phyloP scores from a whole-genome alignment of 2,888 invertebrate genomes.

The Drosophila affinis region DNA sequence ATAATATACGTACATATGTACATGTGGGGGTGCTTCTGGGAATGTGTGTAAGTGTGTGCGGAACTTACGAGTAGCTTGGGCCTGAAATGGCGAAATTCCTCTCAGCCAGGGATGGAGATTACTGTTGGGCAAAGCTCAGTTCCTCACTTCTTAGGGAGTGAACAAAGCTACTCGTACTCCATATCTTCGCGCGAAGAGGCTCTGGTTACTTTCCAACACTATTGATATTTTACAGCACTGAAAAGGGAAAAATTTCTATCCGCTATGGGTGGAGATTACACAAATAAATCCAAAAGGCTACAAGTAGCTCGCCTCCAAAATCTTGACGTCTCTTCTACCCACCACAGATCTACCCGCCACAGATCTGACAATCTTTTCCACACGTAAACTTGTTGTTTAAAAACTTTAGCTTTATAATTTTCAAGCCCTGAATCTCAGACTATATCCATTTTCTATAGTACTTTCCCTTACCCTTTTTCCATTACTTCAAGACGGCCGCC shows the following conservation, averaged over 20 bases:
- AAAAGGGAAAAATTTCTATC: too few relatives aligned
- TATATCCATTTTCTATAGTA: slow-evolving; percentile 7
- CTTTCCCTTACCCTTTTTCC: slow-evolving; percentile 7
- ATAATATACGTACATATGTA: neutral
- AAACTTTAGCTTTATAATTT: slow-evolving; percentile 1
- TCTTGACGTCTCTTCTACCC: neutral
- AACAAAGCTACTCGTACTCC: too few relatives aligned
- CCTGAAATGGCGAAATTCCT: slow-evolving; percentile 1
- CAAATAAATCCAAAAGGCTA: too few relatives aligned
- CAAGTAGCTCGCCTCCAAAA: too few relatives aligned
- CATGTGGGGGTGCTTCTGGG: slow-evolving; percentile 32
- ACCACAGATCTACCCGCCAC: too few relatives aligned
- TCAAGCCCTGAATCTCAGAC: slow-evolving; percentile 8
- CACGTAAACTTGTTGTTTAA: neutral
- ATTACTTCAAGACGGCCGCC: slow-evolving; percentile 22
- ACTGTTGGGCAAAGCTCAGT: too few relatives aligned
- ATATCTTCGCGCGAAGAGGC: too few relatives aligned
- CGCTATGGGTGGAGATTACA: too few relatives aligned
- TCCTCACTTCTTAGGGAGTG: too few relatives aligned
- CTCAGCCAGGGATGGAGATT: slow-evolving; percentile 24
- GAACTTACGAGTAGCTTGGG: neutral
- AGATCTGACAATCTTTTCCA: neutral
- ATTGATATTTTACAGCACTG: too few relatives aligned
- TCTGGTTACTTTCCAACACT: too few relatives aligned
- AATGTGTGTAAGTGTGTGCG: neutral